Base-by-base conservation (phyloP, 1,140 invertebrate species). In the Ridgeia piscesae region DNA sequence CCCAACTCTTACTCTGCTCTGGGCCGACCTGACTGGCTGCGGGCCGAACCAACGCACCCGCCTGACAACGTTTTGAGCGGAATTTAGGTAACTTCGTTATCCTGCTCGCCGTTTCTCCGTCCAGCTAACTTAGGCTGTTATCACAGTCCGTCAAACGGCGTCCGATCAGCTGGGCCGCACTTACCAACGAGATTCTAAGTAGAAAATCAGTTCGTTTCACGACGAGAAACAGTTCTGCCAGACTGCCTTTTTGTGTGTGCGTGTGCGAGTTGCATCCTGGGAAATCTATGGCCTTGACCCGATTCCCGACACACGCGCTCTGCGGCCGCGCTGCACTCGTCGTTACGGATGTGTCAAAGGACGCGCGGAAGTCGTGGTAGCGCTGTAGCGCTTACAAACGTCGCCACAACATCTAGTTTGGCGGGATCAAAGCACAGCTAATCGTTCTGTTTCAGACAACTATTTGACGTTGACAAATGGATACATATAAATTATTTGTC, bases 221-320 rank as follows among this genome's bases (percentile, higher is more conserved):
- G 58, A 77, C 0, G 58, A 77, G 17, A 77, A 77, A 77, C 58
- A 4, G 58, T 27, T 27, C 58, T 77, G 58, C 58, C 58, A 77
- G 27, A 77, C 58, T 21, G 6, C 58, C 58, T 77, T 77, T 77
- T 77, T 77, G 58, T 77, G 58, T 77, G 58, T 4, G 58, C 14
- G 17, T 77, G 58, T 21, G 58, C 48, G 48, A 11, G 17, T 31
- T 17, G 58, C 58, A 77, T 77, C 58, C 11, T 77, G 58, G 58
- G 58, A 77, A 77, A 77, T 77, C 58, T 77, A 77, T 77, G 58
- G 58, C 58, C 58, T 77, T 77, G 58, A 77, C 58, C 58, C 58
- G 27, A 77, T 77, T 77, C 14, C 14, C 27, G 58, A 77, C 58
- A 77, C 58, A 77, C 58, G 58, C 27, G 58, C 58, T 17, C 58